A percentile compares a stretch with the other conserved stretches of the same genome.
phyloP scores from a whole-genome alignment of 1,140 invertebrate genomes.

The Scaptomyza pallida region DNA sequence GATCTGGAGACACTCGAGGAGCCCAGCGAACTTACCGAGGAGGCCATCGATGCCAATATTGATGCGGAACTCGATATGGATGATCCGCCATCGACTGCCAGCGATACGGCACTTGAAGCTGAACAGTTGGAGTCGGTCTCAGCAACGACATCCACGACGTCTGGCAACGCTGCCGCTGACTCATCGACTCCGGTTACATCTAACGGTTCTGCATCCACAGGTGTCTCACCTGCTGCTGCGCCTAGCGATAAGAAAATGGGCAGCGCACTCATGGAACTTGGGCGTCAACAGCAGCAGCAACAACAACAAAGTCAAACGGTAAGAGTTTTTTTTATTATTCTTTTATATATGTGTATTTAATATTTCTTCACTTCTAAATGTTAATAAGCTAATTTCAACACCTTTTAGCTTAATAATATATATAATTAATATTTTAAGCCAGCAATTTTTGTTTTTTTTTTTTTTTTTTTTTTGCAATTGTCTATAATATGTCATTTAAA shows the following conservation, averaged over 20 bases:
- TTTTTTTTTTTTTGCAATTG: too few relatives aligned
- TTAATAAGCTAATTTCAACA: too few relatives aligned
- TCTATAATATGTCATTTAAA: too few relatives aligned
- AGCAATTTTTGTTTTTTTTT: too few relatives aligned
- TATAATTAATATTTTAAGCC: too few relatives aligned
- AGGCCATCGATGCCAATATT: slow-evolving; percentile 90
- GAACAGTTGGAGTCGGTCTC: slow-evolving; percentile 52
- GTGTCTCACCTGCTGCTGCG: slow-evolving; percentile 49
- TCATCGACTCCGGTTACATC: background rate
- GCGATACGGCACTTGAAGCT: slow-evolving; percentile 56
- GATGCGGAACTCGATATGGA: slow-evolving; percentile 91
- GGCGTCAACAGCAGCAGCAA: slow-evolving; percentile 77
- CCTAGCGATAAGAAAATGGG: slow-evolving; percentile 67
- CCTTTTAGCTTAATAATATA: too few relatives aligned
- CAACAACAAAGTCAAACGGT: slow-evolving; percentile 16
- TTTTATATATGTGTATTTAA: background rate
- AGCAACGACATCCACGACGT: slow-evolving; percentile 18
- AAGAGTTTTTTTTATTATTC: background rate
- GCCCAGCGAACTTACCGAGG: slow-evolving; percentile 88
- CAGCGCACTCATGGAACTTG: slow-evolving; percentile 83
- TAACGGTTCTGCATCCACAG: slow-evolving; percentile 62
- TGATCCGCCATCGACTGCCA: slow-evolving; percentile 81
- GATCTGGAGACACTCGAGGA: slow-evolving; percentile 85
- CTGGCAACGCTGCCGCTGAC: background rate
- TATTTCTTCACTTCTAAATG: background rate